A percentile compares a stretch with the other conserved stretches of the same genome.
These are phyloP conservation scores for Aurelia aurita complex sp. Pacific DNA, from an alignment of 30 jellyfish, hydroid and myxozoan genomes.

Conservation along the genomic window DNA sequence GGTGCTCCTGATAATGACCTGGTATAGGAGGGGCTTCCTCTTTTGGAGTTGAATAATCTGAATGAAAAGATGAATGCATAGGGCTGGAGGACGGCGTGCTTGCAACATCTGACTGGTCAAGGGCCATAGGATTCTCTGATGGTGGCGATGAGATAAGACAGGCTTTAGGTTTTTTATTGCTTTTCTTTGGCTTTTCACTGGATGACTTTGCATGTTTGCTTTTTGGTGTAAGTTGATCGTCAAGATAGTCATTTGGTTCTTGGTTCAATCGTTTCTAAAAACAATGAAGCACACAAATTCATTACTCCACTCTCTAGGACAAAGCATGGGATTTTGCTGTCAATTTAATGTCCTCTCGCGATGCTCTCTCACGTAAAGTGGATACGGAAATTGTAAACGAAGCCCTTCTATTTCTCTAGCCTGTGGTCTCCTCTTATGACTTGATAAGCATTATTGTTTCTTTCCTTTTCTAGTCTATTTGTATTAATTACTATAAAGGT, in stretches of 20 bases:
- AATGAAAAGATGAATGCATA: constrained; percentile 22
- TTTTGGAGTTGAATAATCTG: constrained; percentile 19
- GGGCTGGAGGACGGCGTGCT: constrained; percentile 52
- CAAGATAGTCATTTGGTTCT: constrained; percentile 14
- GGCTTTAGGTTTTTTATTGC: constrained; percentile 8
- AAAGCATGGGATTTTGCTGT: too few species aligned
- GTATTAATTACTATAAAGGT: too few species aligned
- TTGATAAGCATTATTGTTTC: too few species aligned
- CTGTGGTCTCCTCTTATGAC: too few species aligned
- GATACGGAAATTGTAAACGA: too few species aligned
- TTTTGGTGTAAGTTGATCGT: constrained; percentile 23
- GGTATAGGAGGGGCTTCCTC: constrained; percentile 19
- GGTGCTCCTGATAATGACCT: constrained; percentile 27
- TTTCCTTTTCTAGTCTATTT: too few species aligned
- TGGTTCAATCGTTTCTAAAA: constrained; percentile 37
- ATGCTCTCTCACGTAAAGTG: too few species aligned
- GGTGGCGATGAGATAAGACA: constrained; percentile 3
- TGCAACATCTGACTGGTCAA: constrained; percentile 37
- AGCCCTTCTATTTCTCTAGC: too few species aligned
- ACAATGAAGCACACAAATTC: background rate
- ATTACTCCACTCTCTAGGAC: background rate
- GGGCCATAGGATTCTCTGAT: constrained; percentile 2
- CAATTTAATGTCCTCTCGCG: too few species aligned
- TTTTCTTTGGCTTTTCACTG: constrained; percentile 46
- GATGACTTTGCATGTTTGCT: constrained; percentile 21